phyloP scores from a whole-genome alignment of 2,888 invertebrate genomes.

The Cheilosia impressa region DNA sequence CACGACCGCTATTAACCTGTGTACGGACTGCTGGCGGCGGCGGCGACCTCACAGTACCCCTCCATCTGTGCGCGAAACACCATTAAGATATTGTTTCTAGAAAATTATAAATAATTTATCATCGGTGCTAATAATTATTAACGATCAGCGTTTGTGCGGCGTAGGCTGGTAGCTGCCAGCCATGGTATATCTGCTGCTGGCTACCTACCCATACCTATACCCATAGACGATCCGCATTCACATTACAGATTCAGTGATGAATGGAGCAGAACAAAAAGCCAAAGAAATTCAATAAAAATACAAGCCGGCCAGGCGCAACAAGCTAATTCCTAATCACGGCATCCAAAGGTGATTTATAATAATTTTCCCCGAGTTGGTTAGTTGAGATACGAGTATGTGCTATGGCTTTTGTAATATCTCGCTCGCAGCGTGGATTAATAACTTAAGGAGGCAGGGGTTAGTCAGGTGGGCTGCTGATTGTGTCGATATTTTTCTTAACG shows the following conservation, averaged over 20 bases:
- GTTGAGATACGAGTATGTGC: constrained; percentile 3
- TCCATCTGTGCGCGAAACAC: constrained; percentile 13
- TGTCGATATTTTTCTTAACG: constrained; percentile 36
- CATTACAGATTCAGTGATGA: constrained; percentile 36
- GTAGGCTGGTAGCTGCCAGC: constrained; percentile 52
- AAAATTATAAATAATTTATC: constrained; percentile 57
- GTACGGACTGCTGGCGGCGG: background rate
- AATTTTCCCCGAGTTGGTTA: constrained; percentile 16
- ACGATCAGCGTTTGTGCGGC: constrained; percentile 32
- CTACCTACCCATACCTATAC: background rate
- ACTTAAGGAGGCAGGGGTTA: constrained; percentile 2
- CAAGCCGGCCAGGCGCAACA: background rate
- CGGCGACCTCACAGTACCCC: constrained; percentile 16
- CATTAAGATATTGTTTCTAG: constrained; percentile 53
- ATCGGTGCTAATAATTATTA: constrained; percentile 45
- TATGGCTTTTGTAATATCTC: constrained; percentile 41
- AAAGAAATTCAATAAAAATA: constrained; percentile 18
- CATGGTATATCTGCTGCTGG: constrained; percentile 11
- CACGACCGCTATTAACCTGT: constrained; percentile 30
- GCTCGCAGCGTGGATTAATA: constrained; percentile 27
- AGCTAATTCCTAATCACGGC: constrained; percentile 48
- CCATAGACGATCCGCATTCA: constrained; percentile 3
- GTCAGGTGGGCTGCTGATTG: constrained; percentile 34
- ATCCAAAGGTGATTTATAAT: constrained; percentile 43
- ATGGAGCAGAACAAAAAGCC: constrained; percentile 7